Evolutionary conservation across 2,113 vertebrate species (phyloP), one percentile per base, ranked within the genome.

Genomic region (Bungarus multicinctus): DNA sequence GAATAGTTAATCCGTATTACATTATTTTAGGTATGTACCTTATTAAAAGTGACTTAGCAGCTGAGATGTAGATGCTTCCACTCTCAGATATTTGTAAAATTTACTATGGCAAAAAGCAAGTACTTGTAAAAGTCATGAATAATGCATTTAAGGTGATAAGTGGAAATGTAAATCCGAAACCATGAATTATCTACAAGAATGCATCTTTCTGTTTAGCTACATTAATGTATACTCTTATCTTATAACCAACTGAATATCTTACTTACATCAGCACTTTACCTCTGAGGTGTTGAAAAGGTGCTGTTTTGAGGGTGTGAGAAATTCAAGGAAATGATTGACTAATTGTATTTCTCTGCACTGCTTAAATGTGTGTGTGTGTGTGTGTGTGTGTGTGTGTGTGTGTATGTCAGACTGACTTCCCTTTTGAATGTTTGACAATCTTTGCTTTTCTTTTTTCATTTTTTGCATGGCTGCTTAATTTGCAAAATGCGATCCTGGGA

Each of bases 151-250:
- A 94, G 95, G 92, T 0, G 1, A n/a, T 74, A 88, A 94, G 91
- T 93, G 91, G 90, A 93, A 91, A 93, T 94, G 93, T 90, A 94
- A 94, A 95, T 94, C 88, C 88, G 4, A 93, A 91, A 92, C 52
- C 92, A 90, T 87, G 90, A 91, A 91, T 95, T 91, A 94, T 96
- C 93, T 94, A 90, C 91, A 89, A 94, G 69, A 74, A 95, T 90
- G 95, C 94, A 95, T 96, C 95, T 96, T 74, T 93, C 95, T 88
- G 47, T 93, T 95, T 93, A 96, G 92, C 93, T 88, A 57, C 23
- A 16, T 91, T 95, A 90, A 88, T 92, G 93, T 93, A 91, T 74
- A 12, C 64, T 93, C 87, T 0, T 93, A 93, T 96, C 93, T 93
- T 60, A 1, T 25, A 11, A 91, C 14, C 92, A 91, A 91, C 89